phyloP scores from a whole-genome alignment of 2,797 vertebrate genomes.

The Platyrinchus mystaceus region DNA sequence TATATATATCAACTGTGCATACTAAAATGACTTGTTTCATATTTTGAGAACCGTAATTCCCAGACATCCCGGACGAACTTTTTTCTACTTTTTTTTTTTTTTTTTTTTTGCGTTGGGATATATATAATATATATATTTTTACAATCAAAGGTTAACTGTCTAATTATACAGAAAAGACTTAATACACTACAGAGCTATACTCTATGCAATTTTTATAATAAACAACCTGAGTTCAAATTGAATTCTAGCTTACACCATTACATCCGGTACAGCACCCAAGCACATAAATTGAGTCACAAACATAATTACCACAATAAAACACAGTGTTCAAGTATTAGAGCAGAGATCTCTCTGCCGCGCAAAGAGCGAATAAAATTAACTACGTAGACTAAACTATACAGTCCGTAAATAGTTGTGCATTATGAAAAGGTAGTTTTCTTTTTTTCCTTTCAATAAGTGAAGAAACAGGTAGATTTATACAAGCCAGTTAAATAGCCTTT shows the following conservation, averaged over 20 bases:
- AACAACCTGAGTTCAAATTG: constrained; percentile 85
- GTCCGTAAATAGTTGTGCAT: constrained; percentile 88
- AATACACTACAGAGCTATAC: constrained; percentile 81
- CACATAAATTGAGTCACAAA: constrained; percentile 88
- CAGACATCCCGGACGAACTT: constrained; percentile 20
- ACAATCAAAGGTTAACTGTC: constrained; percentile 76
- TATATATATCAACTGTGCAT: constrained; percentile 67
- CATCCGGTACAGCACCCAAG: constrained; percentile 79
- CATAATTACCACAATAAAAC: constrained; percentile 85
- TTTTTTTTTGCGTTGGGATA: constrained; percentile 22
- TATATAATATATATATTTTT: constrained; percentile 54
- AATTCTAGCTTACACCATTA: constrained; percentile 87
- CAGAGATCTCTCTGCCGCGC: constrained; percentile 78
- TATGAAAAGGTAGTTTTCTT: constrained; percentile 81
- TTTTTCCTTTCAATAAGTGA: constrained; percentile 46
- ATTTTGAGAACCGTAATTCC: constrained; percentile 56
- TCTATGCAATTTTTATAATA: constrained; percentile 79
- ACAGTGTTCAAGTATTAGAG: constrained; percentile 81
- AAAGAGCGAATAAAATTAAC: constrained; percentile 84
- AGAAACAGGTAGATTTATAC: constrained; percentile 82
- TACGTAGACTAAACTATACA: constrained; percentile 81
- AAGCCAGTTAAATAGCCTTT: constrained; percentile 71
- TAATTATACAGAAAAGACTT: constrained; percentile 74
- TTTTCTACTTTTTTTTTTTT: neutral
- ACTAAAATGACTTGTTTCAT: constrained; percentile 63